Conservation (phyloP, 2,888 invertebrate species). For the Drosophila neoperkinsi region DNA sequence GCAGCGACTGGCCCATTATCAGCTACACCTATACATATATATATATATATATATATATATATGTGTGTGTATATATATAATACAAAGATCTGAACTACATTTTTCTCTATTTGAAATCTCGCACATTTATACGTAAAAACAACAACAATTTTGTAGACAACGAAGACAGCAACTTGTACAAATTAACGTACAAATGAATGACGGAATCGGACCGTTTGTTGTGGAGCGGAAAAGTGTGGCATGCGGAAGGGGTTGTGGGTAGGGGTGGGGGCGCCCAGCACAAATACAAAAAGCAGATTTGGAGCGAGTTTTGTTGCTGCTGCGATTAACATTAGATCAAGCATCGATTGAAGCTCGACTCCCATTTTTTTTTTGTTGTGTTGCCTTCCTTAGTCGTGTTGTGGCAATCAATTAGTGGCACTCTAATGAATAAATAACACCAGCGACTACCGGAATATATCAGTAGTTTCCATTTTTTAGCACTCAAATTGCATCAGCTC, state of each 20-base stretch:
- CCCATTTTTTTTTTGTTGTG: slow-evolving; percentile 1
- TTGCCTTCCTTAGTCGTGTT: slow-evolving; percentile 25
- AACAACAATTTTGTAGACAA: slow-evolving; percentile 44
- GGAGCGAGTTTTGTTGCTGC: slow-evolving; percentile 16
- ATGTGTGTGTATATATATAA: not conserved
- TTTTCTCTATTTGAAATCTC: slow-evolving; percentile 78
- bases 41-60: slow-evolving; percentile 1
- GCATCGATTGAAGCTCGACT: slow-evolving; percentile 7
- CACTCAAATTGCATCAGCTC: slow-evolving; percentile 33
- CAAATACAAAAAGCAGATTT: slow-evolving; percentile 12
- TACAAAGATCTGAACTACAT: slow-evolving; percentile 67
- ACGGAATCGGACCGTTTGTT: slow-evolving; percentile 72
- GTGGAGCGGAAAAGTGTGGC: slow-evolving; percentile 22
- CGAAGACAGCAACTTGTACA: slow-evolving; percentile 66
- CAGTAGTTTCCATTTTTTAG: slow-evolving; percentile 44
- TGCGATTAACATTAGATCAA: slow-evolving; percentile 33
- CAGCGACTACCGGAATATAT: slow-evolving; percentile 65
- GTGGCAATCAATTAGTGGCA: slow-evolving; percentile 62
- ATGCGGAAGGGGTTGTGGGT: not conserved
- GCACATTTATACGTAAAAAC: slow-evolving; percentile 73
- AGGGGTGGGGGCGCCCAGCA: not conserved
- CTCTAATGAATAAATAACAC: slow-evolving; percentile 76
- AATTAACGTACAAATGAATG: slow-evolving; percentile 80
- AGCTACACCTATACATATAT: slow-evolving; percentile 31
- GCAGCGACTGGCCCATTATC: slow-evolving; percentile 56